Evolutionary conservation across 2,888 invertebrate genomes (phyloP).

Genomic region (Platycnemis pennipes): DNA sequence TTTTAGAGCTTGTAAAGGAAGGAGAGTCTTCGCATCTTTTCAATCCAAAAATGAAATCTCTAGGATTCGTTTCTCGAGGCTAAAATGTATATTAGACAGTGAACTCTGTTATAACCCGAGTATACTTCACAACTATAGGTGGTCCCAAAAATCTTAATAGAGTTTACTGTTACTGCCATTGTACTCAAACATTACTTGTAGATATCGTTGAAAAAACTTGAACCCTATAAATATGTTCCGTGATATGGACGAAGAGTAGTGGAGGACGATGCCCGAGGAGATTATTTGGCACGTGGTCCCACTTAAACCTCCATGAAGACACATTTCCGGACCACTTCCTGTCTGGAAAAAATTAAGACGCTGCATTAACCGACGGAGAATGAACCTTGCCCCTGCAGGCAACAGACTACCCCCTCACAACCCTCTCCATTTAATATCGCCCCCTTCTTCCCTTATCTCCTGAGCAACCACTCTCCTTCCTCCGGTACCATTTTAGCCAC

Average conservation of each 20-base stretch:
- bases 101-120: too few relatives aligned
- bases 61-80: too few relatives aligned
- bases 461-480: neutral
- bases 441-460: constrained; percentile 6
- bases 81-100: too few relatives aligned
- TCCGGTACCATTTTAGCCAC: neutral
- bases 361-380: neutral
- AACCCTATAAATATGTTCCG: neutral
- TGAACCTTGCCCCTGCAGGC: constrained; percentile 5
- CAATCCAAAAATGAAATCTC: too few relatives aligned
- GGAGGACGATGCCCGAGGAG: neutral
- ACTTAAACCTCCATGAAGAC: constrained; percentile 16
- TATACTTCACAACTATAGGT: too few relatives aligned
- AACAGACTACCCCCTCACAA: neutral
- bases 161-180: too few relatives aligned
- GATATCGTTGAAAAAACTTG: neutral
- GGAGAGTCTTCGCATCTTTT: too few relatives aligned
- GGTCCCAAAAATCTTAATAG: too few relatives aligned
- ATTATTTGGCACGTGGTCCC: constrained; percentile 52
- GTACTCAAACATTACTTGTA: too few relatives aligned
- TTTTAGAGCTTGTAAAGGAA: too few relatives aligned
- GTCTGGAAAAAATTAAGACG: neutral
- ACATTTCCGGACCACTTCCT: constrained; percentile 25
- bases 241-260: neutral
- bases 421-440: constrained; percentile 34